Conservation (phyloP, 2,888 invertebrate genomes). For the Rhagonycha lutea region DNA sequence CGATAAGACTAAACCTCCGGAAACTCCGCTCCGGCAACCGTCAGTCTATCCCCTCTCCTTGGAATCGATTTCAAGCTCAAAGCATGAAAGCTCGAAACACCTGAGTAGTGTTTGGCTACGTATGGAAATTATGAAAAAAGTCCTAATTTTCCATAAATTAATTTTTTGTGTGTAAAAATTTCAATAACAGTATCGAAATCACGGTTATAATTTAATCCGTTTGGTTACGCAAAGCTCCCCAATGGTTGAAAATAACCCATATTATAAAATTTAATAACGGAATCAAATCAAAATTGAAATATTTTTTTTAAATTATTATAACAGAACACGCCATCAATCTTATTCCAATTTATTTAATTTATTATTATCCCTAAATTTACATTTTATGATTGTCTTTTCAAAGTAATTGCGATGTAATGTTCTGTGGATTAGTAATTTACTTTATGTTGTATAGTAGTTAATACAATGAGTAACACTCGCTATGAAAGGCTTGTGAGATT, state of each 20-base stretch:
- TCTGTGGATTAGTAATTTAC: not conserved
- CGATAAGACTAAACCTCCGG: conserved; percentile 44
- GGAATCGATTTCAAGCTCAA: conserved; percentile 46
- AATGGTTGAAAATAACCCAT: not conserved
- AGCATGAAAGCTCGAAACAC: conserved; percentile 42
- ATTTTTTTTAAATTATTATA: not conserved
- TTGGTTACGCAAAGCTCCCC: not conserved
- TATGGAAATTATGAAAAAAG: conserved; percentile 21
- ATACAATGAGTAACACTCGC: not conserved
- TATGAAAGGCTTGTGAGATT: not conserved
- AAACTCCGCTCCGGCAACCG: conserved; percentile 34
- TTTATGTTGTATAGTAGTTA: not conserved
- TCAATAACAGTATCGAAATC: too few species aligned
- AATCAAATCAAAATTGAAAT: not conserved
- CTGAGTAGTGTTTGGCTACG: conserved; percentile 29
- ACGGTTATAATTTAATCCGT: too few species aligned
- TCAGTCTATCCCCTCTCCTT: conserved; percentile 31
- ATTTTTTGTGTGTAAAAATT: not conserved
- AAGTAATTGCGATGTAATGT: not conserved
- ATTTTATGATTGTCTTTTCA: not conserved
- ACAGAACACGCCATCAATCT: not conserved
- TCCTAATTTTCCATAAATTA: conserved; percentile 6
- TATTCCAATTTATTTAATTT: not conserved
- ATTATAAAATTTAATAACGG: not conserved
- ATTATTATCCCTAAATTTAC: not conserved